A percentile compares a stretch with the other conserved stretches of the same genome.
phyloP scores from a whole-genome alignment of 2,113 vertebrate species.

The Amazona guildingii region DNA sequence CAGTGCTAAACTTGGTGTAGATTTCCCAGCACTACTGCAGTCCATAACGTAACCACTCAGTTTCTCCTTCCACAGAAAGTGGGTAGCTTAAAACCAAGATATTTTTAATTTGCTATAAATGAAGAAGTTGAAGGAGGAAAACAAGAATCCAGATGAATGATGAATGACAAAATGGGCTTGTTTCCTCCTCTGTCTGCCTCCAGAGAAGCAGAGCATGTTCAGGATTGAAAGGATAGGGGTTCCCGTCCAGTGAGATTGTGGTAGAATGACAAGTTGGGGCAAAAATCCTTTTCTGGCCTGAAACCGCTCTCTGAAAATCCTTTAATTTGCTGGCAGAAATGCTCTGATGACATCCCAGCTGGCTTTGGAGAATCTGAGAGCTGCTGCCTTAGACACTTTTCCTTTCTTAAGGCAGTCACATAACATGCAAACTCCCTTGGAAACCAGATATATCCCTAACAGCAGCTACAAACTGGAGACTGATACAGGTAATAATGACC shows the following conservation, averaged over 20 bases:
- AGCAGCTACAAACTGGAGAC: not conserved
- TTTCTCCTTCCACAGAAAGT: not conserved
- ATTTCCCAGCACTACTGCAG: not conserved
- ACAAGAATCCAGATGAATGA: not conserved
- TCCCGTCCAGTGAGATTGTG: fast-evolving
- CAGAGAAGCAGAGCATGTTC: not conserved
- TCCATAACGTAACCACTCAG: not conserved
- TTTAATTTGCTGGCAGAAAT: not conserved
- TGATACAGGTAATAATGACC: not conserved
- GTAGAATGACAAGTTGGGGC: not conserved
- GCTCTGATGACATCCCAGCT: not conserved
- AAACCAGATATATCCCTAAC: not conserved
- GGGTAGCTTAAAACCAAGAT: not conserved
- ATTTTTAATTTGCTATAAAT: not conserved
- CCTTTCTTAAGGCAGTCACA: not conserved
- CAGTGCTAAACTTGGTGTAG: not conserved
- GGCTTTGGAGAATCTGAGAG: not conserved
- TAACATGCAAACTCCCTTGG: not conserved
- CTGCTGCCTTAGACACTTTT: not conserved
- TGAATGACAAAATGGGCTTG: not conserved
- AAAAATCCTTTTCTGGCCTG: not conserved
- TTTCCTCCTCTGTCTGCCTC: not conserved
- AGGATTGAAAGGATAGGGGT: not conserved
- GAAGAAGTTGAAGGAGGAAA: not conserved
- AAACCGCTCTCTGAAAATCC: not conserved